Conservation (phyloP, 2,797 vertebrate genomes). For the Pitangus sulphuratus region DNA sequence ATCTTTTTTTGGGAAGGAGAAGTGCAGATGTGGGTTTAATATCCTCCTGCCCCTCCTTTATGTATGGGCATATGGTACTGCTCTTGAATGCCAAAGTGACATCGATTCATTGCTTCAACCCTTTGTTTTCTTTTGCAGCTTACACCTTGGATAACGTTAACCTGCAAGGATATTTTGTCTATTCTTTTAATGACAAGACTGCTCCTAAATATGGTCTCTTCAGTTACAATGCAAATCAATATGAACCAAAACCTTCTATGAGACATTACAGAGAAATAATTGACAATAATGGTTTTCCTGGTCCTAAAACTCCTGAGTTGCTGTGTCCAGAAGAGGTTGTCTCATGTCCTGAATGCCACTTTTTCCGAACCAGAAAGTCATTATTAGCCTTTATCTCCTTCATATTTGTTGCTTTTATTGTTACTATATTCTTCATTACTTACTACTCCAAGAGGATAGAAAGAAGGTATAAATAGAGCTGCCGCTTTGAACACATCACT, state of each 20-base stretch:
- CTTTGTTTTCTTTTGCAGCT: constrained; percentile 76
- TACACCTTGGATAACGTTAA: constrained; percentile 88
- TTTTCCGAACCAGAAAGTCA: constrained; percentile 79
- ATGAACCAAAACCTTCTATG: constrained; percentile 87
- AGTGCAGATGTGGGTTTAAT: background rate
- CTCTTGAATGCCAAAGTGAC: background rate
- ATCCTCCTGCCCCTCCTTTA: background rate
- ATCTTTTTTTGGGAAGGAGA: background rate
- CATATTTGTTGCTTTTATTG: constrained; percentile 82
- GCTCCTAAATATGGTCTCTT: constrained; percentile 91
- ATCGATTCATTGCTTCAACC: background rate
- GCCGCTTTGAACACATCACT: background rate
- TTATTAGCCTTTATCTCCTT: constrained; percentile 87
- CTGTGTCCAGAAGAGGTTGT: constrained; percentile 76
- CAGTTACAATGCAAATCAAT: constrained; percentile 83
- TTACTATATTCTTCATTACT: constrained; percentile 85
- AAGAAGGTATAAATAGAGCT: constrained; percentile 75
- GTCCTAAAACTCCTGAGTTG: constrained; percentile 52
- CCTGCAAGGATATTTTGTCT: constrained; percentile 93
- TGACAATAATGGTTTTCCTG: constrained; percentile 86
- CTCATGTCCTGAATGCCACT: constrained; percentile 76
- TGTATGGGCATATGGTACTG: background rate
- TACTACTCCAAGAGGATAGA: constrained; percentile 85
- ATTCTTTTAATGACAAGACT: constrained; percentile 89
- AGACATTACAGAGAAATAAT: constrained; percentile 90